Evolutionary conservation across 2,113 vertebrate genomes (phyloP), one percentile per base, ranked within the genome.

Genomic region (Xenopus tropicalis): DNA sequence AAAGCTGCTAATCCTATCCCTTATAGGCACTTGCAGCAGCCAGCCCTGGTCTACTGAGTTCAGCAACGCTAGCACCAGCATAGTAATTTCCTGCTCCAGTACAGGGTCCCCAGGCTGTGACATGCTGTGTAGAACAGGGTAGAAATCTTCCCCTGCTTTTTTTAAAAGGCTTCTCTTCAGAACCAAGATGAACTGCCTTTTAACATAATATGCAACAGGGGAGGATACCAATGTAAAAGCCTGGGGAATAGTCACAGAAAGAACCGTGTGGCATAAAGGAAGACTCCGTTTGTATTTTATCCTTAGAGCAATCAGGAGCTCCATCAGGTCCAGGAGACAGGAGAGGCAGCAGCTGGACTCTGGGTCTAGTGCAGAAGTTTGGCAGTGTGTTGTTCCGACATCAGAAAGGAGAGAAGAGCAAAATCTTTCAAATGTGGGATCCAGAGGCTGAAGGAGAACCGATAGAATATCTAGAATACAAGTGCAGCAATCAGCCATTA

Each of bases 161-260:
- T 78, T 80, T 12, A 96, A 88, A 14, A 94, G 72, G 11, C 85
- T 90, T 77, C 85, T 92, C 86, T 98, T 98, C 62, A 98, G 82
- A 3, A 98, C 82, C 51, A 94, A 69, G 69, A 98, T 81, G 0
- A 80, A 79, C 70, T 85, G 86, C 78, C 90, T 96, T 79, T 90
- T 92, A 51, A 96, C 85, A 64, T 91, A 87, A 58, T 90, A 87
- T 25, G 82, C 82, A 22, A 87, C 1, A 0, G 90, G 82, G 66
- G 82, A 83, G 58, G 79, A 82, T 64, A 89, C 59, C 0, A 84
- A 6, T 0, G 70, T 68, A 22, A 96, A 82, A 37, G 93, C 78
- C 0, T 67, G 80, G 1, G 85, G 78, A 16, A 87, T 79, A 48
- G 88, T 89, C 62, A 79, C 46, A 78, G 90, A 86, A 1, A 89